A percentile compares a stretch with the other conserved stretches of the same genome.
phyloP scores from a whole-genome alignment of 2,113 vertebrate genomes.

The Brachyhypopomus gauderio region DNA sequence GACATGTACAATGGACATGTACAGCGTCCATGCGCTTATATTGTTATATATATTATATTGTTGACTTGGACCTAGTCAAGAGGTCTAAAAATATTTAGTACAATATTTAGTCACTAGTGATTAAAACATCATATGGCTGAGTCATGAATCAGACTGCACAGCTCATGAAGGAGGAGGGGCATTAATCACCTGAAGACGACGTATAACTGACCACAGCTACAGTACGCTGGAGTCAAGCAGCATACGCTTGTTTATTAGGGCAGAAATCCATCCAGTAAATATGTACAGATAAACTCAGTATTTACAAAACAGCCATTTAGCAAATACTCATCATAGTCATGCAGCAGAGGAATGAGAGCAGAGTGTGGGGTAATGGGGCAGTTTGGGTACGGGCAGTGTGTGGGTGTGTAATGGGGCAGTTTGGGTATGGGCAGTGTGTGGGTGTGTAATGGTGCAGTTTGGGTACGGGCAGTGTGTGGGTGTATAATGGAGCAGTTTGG shows the following conservation, averaged over 20 bases:
- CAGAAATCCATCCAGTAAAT: not conserved
- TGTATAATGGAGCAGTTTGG: no score
- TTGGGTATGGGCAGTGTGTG: not conserved
- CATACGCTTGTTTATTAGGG: conserved; percentile 17
- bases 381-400: not conserved
- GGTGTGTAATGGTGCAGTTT: not conserved
- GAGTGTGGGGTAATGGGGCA: not conserved
- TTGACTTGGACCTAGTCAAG: no score
- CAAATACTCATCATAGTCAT: not conserved
- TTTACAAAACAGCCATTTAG: conserved; percentile 27
- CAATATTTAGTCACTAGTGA: no score
- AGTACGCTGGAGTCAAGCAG: conserved; percentile 27
- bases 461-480: not conserved
- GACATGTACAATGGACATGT: no score
- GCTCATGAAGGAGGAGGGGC: no score
- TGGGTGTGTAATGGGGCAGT: not conserved
- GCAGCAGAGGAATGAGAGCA: not conserved
- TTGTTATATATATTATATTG: no score
- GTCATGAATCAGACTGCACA: no score
- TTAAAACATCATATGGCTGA: no score
- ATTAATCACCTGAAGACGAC: no score
- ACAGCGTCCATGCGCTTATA: no score
- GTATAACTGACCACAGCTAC: not conserved
- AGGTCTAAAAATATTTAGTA: no score
- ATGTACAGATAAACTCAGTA: not conserved